A percentile compares a stretch with the other conserved stretches of the same genome.
Conservation (phyloP, 2,888 invertebrate genomes). For the Cremastinae sp. region DNA sequence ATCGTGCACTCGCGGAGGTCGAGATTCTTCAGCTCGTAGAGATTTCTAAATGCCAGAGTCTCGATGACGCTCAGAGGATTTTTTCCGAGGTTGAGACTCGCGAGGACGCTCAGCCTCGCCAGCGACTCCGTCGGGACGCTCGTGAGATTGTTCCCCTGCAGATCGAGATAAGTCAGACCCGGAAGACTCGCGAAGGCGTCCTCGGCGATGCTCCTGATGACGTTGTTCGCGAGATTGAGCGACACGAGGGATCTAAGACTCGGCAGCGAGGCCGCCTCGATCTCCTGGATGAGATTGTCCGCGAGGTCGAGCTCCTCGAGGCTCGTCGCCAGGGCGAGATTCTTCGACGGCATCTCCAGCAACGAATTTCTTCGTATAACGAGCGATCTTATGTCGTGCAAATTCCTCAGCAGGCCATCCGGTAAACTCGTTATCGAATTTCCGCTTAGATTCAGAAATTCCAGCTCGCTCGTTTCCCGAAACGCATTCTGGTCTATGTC, state of each 20-base stretch:
- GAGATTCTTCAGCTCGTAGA: slow-evolving; percentile 89
- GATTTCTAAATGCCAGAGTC: slow-evolving; percentile 90
- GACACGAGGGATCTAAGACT: slow-evolving; percentile 86
- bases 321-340: slow-evolving; percentile 85
- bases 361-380: slow-evolving; percentile 90
- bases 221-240: slow-evolving; percentile 88
- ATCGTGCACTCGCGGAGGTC: slow-evolving; percentile 83
- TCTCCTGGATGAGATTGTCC: slow-evolving; percentile 88
- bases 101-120: slow-evolving; percentile 88
- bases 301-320: slow-evolving; percentile 89
- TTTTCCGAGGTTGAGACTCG: slow-evolving; percentile 88
- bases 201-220: slow-evolving; percentile 87
- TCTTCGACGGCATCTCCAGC: slow-evolving; percentile 87
- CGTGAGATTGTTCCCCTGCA: slow-evolving; percentile 91
- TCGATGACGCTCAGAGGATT: slow-evolving; percentile 88
- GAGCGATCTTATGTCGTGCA: slow-evolving; percentile 86
- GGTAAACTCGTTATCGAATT: slow-evolving; percentile 89
- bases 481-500: slow-evolving; percentile 89
- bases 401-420: slow-evolving; percentile 86
- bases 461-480: slow-evolving; percentile 87
- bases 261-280: slow-evolving; percentile 88
- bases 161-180: slow-evolving; percentile 87
- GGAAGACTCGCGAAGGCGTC: slow-evolving; percentile 88
- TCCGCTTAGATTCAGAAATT: slow-evolving; percentile 88
- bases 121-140: slow-evolving; percentile 88